phyloP scores from a whole-genome alignment of 2,888 invertebrate species.

The Mesodorylaimus sp. region DNA sequence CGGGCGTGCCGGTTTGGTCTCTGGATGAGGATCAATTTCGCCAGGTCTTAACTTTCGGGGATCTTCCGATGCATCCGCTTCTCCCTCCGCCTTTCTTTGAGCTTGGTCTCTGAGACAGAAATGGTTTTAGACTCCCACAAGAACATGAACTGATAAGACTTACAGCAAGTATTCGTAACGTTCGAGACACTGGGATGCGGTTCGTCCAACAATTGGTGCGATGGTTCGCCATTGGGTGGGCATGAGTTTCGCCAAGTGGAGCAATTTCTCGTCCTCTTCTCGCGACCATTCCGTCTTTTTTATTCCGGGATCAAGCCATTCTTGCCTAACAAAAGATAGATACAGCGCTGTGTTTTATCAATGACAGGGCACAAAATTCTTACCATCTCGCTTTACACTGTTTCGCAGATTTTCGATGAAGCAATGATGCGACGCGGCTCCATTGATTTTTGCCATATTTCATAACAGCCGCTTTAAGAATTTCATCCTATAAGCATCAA shows the following conservation, averaged over 20 bases:
- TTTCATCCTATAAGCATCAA: constrained; percentile 67
- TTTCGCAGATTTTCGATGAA: constrained; percentile 95
- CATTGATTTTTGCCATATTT: constrained; percentile 99
- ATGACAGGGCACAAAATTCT: too few relatives aligned
- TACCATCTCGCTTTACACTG: constrained; percentile 58
- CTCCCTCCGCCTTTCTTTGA: constrained; percentile 78
- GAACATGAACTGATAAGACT: constrained; percentile 32
- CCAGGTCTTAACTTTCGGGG: constrained; percentile 92
- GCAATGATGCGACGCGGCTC: constrained; percentile 91
- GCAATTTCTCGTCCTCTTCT: constrained; percentile 85
- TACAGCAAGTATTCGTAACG: constrained; percentile 85
- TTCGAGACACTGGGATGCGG: constrained; percentile 94
- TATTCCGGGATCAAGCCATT: constrained; percentile 97
- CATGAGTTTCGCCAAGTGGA: constrained; percentile 95
- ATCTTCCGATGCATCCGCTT: constrained; percentile 52
- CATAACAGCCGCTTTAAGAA: constrained; percentile 99
- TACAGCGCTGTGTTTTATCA: too few relatives aligned
- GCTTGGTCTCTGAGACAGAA: constrained; percentile 62
- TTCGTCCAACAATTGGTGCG: constrained; percentile 93
- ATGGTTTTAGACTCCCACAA: not conserved
- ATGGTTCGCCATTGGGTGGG: constrained; percentile 99
- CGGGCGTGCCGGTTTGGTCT: constrained; percentile 94
- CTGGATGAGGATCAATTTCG: constrained; percentile 98
- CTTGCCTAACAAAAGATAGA: constrained; percentile 42
- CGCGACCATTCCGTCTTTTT: constrained; percentile 99